Evolutionary conservation across 2,113 vertebrate genomes (phyloP).

Genomic region (Phycodurus eques): DNA sequence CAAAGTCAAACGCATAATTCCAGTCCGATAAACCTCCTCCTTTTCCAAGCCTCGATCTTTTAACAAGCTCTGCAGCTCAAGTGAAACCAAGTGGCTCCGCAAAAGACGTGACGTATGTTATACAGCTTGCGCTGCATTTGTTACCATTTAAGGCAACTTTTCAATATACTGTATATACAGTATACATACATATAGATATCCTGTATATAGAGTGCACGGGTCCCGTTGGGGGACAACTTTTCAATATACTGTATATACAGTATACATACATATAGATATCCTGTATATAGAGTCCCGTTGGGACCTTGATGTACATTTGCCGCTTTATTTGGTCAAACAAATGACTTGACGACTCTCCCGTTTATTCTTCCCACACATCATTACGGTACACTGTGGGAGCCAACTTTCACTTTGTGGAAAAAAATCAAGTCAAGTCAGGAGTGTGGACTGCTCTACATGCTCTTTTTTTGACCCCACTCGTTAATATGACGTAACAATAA

Average conservation of each 20-base stretch:
- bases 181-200: background rate
- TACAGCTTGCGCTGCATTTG: slow-evolving; percentile 36
- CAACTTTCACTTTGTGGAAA: background rate
- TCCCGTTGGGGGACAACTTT: background rate
- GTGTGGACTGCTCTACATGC: background rate
- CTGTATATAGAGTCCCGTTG: background rate
- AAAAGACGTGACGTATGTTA: slow-evolving; percentile 49
- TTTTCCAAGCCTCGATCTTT: slow-evolving; percentile 12
- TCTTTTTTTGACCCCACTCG: background rate
- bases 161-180: background rate
- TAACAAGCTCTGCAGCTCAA: slow-evolving; percentile 49
- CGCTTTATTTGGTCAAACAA: background rate
- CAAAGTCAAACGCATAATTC: slow-evolving; percentile 64
- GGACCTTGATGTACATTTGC: background rate
- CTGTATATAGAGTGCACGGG: background rate
- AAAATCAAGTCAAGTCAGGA: background rate
- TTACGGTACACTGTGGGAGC: background rate
- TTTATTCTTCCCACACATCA: background rate
- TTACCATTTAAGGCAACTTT: slow-evolving; percentile 43
- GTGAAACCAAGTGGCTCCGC: slow-evolving; percentile 60
- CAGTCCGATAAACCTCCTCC: slow-evolving; percentile 40
- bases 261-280: background rate
- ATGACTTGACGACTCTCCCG: background rate
- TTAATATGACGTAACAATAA: no score
- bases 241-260: background rate